These are phyloP conservation scores for Hypomecis punctinalis DNA, from an alignment of 2,888 invertebrate genomes.

Conservation along the genomic window DNA sequence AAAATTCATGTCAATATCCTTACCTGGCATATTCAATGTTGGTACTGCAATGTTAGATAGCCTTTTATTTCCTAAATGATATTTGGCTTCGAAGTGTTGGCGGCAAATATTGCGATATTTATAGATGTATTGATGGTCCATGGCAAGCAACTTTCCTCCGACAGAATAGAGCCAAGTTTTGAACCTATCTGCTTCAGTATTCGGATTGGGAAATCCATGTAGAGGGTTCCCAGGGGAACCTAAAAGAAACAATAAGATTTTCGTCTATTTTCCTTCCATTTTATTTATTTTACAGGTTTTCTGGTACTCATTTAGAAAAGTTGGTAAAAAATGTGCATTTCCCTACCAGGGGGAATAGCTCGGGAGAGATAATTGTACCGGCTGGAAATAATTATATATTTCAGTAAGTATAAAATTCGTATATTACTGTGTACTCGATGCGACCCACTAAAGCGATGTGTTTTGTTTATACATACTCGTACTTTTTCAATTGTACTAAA, in stretches of 20 bases:
- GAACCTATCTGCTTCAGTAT: background rate
- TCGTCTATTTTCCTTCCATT: too few relatives aligned
- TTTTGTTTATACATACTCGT: too few relatives aligned
- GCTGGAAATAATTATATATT: too few relatives aligned
- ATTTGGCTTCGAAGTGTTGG: background rate
- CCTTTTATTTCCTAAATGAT: background rate
- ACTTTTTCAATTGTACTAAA: too few relatives aligned
- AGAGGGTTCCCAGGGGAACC: background rate
- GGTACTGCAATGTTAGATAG: background rate
- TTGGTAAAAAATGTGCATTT: too few relatives aligned
- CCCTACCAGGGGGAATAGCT: too few relatives aligned
- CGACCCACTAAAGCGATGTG: too few relatives aligned
- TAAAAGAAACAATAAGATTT: background rate
- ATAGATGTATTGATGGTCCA: background rate
- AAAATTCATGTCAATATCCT: background rate
- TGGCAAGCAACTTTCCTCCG: background rate
- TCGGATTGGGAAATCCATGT: background rate
- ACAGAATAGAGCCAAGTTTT: background rate
- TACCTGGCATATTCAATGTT: background rate
- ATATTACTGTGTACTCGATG: too few relatives aligned
- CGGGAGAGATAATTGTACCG: too few relatives aligned
- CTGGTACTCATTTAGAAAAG: too few relatives aligned
- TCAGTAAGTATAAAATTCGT: too few relatives aligned
- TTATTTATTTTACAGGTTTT: background rate
- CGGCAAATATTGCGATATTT: background rate